These are phyloP conservation scores for Ciconia boyciana DNA, from an alignment of 2,113 vertebrate species.

Conservation along the genomic window DNA sequence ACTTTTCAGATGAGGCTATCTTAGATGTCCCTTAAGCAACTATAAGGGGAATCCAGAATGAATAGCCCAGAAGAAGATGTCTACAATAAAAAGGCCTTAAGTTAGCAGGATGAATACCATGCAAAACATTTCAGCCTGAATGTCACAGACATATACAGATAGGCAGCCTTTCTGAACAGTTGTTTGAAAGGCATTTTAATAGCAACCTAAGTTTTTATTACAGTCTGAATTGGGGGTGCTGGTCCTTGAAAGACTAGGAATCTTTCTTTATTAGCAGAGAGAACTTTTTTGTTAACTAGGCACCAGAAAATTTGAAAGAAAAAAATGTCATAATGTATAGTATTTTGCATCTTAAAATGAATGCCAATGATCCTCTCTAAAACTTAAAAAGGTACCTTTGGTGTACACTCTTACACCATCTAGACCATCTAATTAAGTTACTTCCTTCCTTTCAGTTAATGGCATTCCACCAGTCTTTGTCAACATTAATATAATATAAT, in stretches of 20 bases:
- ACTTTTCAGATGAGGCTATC: neutral
- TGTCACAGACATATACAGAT: neutral
- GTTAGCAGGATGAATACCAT: neutral
- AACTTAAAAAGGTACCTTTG: neutral
- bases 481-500: neutral
- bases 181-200: neutral
- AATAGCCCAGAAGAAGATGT: neutral
- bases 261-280: neutral
- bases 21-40: neutral
- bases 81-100: neutral
- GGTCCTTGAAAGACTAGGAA: neutral
- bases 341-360: neutral
- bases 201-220: neutral
- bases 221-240: neutral
- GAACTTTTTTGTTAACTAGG: neutral
- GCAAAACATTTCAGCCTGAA: neutral
- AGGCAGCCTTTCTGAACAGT: neutral
- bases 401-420: neutral
- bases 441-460: neutral
- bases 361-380: neutral
- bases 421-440: neutral
- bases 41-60: neutral
- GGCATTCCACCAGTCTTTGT: neutral
- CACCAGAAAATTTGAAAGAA: neutral
- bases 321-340: neutral